Percentiles rank a stretch among this genome's conserved stretches.
phyloP scores from a whole-genome alignment of 2,797 vertebrate genomes.

The Molossus alvarezi region DNA sequence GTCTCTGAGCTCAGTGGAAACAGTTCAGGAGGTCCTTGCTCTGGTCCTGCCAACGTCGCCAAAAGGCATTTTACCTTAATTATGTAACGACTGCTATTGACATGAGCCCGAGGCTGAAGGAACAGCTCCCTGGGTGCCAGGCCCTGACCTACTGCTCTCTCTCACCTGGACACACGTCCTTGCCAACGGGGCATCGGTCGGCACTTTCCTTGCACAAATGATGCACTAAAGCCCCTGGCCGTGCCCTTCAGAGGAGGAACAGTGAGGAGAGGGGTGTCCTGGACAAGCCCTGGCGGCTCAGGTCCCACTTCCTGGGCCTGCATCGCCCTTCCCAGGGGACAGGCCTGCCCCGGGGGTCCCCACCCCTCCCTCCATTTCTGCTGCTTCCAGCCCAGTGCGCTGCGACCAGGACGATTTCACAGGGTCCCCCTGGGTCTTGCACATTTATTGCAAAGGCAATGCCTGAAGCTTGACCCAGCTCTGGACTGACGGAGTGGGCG shows the following conservation, averaged over 20 bases:
- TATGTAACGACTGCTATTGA: not conserved
- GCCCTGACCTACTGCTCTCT: not conserved
- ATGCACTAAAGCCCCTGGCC: not conserved
- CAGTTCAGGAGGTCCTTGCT: not conserved
- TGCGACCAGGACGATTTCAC: not conserved
- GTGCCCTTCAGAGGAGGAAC: not conserved
- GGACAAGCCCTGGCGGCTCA: not conserved
- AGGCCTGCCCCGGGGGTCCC: not conserved
- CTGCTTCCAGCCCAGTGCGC: not conserved
- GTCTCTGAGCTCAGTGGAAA: not conserved
- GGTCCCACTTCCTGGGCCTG: not conserved
- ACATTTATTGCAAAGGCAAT: not conserved
- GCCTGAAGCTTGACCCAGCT: no score
- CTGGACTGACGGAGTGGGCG: not conserved
- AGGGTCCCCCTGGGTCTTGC: not conserved
- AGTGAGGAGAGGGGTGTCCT: no score
- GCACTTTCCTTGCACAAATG: not conserved
- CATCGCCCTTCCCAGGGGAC: not conserved
- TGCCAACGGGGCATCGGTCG: no score
- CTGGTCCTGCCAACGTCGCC: not conserved
- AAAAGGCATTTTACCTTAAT: not conserved
- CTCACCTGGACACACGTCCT: not conserved
- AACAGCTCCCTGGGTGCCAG: not conserved
- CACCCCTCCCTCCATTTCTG: not conserved
- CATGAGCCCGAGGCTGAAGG: not conserved